Evolutionary conservation across 2,113 vertebrate genomes (phyloP), one percentile per base, ranked within the genome.

Genomic region (Thymallus thymallus): DNA sequence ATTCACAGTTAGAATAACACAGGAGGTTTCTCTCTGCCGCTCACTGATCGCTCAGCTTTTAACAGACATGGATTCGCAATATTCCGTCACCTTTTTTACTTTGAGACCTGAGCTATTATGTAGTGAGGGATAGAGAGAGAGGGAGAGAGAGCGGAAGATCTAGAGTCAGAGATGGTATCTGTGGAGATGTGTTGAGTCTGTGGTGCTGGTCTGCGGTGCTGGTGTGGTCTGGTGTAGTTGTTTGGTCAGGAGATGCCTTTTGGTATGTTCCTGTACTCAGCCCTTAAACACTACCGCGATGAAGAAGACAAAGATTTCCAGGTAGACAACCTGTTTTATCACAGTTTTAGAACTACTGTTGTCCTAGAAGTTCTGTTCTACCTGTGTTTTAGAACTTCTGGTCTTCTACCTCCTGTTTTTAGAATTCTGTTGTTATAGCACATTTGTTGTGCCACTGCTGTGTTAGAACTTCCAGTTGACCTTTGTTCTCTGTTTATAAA

Each of bases 241-340:
- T 5, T 51, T 51, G 14, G 82, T 80, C 80, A 71, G 85, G 91
- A 89, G 83, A 91, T 91, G 88, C 85, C 64, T 84, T 65, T 67
- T 84, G 87, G 71, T 76, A 93, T 94, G 93, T 93, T 93, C 83
- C 89, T 91, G 74, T 94, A 94, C 85, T 90, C 90, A 85, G 86
- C 90, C 73, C 91, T 94, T 90, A 90, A 88, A 86, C 64, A 66
- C 64, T 88, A 91, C 81, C 84, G 89, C 85, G 91, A 92, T 86
- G 93, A 93, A 77, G 92, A 92, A 71, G 92, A 92, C 69, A 90
- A 90, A 60, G 76, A 86, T 70, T 13, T 77, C 77, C 82, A 93
- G 92, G 92, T 93, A 92, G 48, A 51, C 4, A 1, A 51, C 48
- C 16, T 41, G 35, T 41, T n/a, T n/a, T 48, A 48, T 48, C 46